Conservation (phyloP, 2,113 vertebrate species). For the Tragelaphus strepsiceros region DNA sequence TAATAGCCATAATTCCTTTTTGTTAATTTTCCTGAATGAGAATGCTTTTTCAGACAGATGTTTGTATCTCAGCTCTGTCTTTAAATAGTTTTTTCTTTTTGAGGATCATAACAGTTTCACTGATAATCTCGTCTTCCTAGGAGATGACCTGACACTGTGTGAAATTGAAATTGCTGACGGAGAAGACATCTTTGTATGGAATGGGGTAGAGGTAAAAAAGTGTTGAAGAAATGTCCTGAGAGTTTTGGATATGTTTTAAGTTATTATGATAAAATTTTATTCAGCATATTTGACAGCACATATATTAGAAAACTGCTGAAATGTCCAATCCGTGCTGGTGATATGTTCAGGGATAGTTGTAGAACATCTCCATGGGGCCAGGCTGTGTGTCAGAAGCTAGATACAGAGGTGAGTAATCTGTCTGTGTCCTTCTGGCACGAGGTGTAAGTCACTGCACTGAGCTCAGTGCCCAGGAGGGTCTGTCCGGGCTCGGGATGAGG, state of each 20-base stretch:
- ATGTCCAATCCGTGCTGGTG: not conserved
- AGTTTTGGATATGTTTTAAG: not conserved
- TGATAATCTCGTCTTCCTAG: constrained; percentile 75
- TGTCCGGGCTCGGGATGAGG: accelerated
- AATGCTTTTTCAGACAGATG: not conserved
- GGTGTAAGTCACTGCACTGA: no score
- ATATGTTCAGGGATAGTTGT: not conserved
- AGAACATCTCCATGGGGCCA: not conserved
- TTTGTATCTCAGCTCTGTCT: not conserved
- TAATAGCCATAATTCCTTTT: not conserved
- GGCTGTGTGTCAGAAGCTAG: not conserved
- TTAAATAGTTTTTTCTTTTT: not conserved
- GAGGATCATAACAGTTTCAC: not conserved
- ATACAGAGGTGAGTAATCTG: not conserved
- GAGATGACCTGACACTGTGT: constrained; percentile 84
- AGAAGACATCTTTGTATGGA: constrained; percentile 93
- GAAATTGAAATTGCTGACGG: constrained; percentile 83
- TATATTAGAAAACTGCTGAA: not conserved
- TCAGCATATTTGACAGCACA: not conserved
- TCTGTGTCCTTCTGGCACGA: not conserved
- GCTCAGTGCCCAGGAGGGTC: accelerated
- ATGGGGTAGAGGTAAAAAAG: constrained; percentile 89
- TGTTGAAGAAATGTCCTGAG: not conserved
- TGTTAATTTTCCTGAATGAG: not conserved
- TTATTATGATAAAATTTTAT: not conserved